phyloP scores from a whole-genome alignment of 2,888 invertebrate genomes.

The Abrostola tripartita region DNA sequence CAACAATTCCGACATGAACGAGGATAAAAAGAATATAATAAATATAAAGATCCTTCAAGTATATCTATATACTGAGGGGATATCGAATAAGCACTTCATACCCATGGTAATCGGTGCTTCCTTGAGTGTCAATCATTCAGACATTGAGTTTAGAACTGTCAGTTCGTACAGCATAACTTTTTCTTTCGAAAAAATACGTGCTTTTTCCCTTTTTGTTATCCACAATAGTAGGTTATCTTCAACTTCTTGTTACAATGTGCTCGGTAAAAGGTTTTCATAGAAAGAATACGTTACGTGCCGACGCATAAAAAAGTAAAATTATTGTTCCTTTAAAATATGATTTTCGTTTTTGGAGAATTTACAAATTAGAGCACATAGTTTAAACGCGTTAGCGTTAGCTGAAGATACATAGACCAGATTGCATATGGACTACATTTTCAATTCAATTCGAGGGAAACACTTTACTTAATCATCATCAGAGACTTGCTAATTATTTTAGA shows the following conservation, averaged over 20 bases:
- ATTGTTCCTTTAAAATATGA: background rate
- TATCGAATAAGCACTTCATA: no score
- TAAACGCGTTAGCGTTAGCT: no score
- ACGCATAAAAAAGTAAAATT: conserved; percentile 12
- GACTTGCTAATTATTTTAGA: no score
- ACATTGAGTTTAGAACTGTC: background rate
- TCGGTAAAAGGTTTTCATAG: background rate
- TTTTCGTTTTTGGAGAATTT: background rate
- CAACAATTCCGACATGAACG: no score
- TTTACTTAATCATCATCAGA: no score
- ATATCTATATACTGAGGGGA: no score
- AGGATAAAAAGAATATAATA: no score
- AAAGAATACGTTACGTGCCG: background rate
- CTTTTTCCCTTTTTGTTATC: background rate
- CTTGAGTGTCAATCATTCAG: background rate
- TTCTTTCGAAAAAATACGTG: background rate
- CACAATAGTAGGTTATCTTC: background rate
- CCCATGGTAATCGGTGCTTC: background rate
- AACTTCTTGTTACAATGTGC: conserved; percentile 2
- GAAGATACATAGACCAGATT: no score
- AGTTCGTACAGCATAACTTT: background rate
- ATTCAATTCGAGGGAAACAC: no score
- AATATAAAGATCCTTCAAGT: no score
- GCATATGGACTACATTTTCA: no score
- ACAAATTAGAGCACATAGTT: background rate